Conservation (phyloP, 35 echinoderm and acorn worm species). For the Apostichopus japonicus region DNA sequence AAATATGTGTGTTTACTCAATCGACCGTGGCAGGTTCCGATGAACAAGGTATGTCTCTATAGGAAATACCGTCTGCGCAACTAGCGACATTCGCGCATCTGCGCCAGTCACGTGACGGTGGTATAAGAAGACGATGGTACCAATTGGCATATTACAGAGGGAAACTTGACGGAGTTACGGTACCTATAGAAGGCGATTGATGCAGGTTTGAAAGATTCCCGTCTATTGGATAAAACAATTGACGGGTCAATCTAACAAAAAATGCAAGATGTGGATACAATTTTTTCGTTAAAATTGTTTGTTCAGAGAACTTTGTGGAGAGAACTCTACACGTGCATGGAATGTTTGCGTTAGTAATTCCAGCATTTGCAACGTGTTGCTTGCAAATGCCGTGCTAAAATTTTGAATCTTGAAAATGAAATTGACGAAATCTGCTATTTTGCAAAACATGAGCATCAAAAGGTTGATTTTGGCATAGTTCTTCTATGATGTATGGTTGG, state of each 20-base stretch:
- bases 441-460: neutral
- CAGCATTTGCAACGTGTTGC: too few relatives aligned
- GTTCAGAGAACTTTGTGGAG: neutral
- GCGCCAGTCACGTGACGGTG: neutral
- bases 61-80: neutral
- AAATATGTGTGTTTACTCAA: neutral
- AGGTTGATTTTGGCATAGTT: neutral
- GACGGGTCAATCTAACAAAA: neutral
- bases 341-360: too few relatives aligned
- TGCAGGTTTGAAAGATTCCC: neutral
- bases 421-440: too few relatives aligned
- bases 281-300: neutral
- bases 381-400: too few relatives aligned
- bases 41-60: neutral
- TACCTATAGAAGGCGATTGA: neutral
- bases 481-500: neutral
- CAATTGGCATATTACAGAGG: neutral
- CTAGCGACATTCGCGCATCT: neutral
- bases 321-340: neutral
- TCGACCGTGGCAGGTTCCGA: constrained; percentile 33
- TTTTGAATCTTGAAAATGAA: too few relatives aligned
- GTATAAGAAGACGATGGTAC: neutral
- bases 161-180: neutral
- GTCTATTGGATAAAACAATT: neutral
- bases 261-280: neutral